These are phyloP conservation scores for Drosophila mulleri DNA, from an alignment of 2,888 invertebrate genomes.

Conservation along the genomic window DNA sequence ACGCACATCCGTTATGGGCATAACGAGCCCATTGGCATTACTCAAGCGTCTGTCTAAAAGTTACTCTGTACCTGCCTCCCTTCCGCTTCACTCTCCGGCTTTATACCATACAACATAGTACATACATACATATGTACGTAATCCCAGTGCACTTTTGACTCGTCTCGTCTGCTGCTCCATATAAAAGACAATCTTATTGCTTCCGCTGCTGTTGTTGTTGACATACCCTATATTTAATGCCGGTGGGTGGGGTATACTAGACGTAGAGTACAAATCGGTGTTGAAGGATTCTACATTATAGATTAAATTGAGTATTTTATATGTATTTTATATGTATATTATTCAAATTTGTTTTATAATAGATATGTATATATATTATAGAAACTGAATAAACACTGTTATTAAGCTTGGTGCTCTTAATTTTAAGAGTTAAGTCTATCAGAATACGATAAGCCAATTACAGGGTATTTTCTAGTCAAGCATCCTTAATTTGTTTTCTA, in stretches of 20 bases:
- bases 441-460: too few relatives aligned
- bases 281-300: too few relatives aligned
- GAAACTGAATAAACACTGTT: too few relatives aligned
- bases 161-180: slow-evolving; percentile 55
- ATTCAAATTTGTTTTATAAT: too few relatives aligned
- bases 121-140: slow-evolving; percentile 15
- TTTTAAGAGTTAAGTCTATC: too few relatives aligned
- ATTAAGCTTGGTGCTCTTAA: too few relatives aligned
- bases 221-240: not conserved
- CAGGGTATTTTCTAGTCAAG: not conserved
- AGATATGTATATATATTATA: too few relatives aligned
- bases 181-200: slow-evolving; percentile 41
- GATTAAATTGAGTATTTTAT: too few relatives aligned
- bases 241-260: not conserved
- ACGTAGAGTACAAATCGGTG: too few relatives aligned
- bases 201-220: slow-evolving; percentile 52
- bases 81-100: not conserved
- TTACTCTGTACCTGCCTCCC: not conserved
- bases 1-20: slow-evolving; percentile 61
- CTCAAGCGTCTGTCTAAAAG: slow-evolving; percentile 29
- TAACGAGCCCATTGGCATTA: slow-evolving; percentile 53
- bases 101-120: slow-evolving; percentile 4
- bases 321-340: too few relatives aligned
- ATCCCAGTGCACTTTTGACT: slow-evolving; percentile 70
- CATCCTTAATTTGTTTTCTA: not conserved